Percentiles rank a stretch among this genome's conserved stretches.
Evolutionary conservation across 1,140 invertebrate species (phyloP).

Genomic region (Tetramorium simillimum): DNA sequence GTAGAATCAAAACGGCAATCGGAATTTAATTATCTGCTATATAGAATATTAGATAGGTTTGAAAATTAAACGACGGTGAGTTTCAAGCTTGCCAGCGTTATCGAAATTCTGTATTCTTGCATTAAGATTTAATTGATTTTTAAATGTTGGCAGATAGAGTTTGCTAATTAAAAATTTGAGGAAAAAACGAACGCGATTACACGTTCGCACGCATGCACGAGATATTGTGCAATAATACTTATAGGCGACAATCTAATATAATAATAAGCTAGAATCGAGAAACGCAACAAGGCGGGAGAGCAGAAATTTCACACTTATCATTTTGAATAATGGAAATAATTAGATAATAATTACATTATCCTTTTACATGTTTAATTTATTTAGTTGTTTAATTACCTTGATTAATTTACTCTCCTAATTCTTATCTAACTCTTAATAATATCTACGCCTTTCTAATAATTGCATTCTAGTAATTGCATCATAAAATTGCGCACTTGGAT

Average conservation of each 20-base stretch:
- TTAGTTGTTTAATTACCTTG: neutral
- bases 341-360: neutral
- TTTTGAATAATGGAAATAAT: neutral
- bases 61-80: neutral
- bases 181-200: neutral
- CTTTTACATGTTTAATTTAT: neutral
- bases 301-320: neutral
- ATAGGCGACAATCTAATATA: neutral
- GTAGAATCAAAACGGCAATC: neutral
- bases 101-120: neutral
- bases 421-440: neutral
- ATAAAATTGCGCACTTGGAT: neutral
- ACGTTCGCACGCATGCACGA: neutral
- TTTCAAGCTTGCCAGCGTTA: neutral
- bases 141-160: neutral
- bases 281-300: neutral
- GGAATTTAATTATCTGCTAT: neutral
- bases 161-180: neutral
- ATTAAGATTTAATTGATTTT: neutral
- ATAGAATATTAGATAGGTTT: neutral
- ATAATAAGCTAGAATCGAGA: neutral
- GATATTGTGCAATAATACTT: conserved; percentile 34
- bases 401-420: neutral
- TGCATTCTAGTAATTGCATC: too few species aligned
- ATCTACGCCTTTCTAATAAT: neutral